Evolutionary conservation across 2,797 vertebrate species (phyloP).

Genomic region (Cirrhinus molitorella): DNA sequence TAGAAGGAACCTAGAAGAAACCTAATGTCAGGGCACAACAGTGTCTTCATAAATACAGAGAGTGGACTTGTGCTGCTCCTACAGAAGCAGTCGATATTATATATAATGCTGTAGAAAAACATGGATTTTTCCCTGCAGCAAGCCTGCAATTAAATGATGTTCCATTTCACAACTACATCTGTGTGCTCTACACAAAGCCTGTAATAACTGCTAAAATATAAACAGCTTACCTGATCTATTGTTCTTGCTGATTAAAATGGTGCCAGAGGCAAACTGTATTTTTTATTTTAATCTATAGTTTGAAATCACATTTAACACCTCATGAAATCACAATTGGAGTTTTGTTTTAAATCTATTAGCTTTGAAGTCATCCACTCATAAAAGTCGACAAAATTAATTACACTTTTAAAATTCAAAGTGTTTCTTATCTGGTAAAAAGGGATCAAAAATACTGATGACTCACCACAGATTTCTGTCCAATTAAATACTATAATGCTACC

Average conservation of each 20-base stretch:
- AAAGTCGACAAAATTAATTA: background rate
- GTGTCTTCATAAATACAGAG: conserved; percentile 41
- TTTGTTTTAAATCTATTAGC: background rate
- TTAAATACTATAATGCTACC: background rate
- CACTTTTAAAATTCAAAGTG: background rate
- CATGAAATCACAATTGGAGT: background rate
- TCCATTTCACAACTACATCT: background rate
- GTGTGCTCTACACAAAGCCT: background rate
- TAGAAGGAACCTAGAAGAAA: conserved; percentile 52
- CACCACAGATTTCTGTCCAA: background rate
- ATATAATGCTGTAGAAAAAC: conserved; percentile 24
- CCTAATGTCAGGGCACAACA: conserved; percentile 43
- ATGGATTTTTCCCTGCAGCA: conserved; percentile 16
- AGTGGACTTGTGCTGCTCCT: background rate
- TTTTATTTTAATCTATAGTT: background rate
- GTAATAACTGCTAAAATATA: background rate
- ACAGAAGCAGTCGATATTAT: conserved; percentile 4
- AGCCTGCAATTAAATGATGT: conserved; percentile 16
- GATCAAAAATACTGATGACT: background rate
- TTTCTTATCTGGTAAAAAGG: background rate
- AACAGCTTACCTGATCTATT: background rate
- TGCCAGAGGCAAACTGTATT: background rate
- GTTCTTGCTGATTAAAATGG: conserved; percentile 2
- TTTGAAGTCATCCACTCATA: background rate
- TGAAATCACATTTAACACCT: background rate